phyloP scores from a whole-genome alignment of 2,888 invertebrate species.

The Scelioninae gen. 2 region DNA sequence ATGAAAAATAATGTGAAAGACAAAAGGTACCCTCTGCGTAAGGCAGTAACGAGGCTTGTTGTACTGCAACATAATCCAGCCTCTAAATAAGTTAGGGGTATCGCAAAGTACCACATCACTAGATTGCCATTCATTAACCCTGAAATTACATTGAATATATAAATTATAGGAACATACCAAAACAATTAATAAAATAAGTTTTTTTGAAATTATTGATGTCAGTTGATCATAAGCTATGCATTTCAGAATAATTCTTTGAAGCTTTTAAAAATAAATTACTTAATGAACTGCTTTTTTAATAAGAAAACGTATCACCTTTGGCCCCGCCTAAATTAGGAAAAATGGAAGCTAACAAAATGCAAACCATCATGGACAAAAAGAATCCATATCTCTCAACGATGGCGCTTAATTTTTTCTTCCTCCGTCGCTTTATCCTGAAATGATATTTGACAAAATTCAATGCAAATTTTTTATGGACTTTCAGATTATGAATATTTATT shows the following conservation, averaged over 20 bases:
- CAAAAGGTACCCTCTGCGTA: slow-evolving; percentile 68
- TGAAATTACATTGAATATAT: slow-evolving; percentile 54
- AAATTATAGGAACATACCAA: too few relatives aligned
- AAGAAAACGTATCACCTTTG: slow-evolving; percentile 62
- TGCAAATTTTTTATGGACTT: neutral
- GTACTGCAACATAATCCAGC: slow-evolving; percentile 70
- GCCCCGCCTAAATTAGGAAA: slow-evolving; percentile 70
- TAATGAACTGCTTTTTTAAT: neutral
- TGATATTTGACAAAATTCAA: slow-evolving; percentile 1
- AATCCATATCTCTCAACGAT: slow-evolving; percentile 69
- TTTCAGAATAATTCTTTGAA: neutral
- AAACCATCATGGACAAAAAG: slow-evolving; percentile 69
- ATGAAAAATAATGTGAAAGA: slow-evolving; percentile 69
- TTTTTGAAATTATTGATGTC: too few relatives aligned
- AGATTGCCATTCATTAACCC: slow-evolving; percentile 70
- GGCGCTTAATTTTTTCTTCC: slow-evolving; percentile 56
- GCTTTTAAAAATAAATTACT: neutral
- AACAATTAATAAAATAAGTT: too few relatives aligned
- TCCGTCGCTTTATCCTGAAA: slow-evolving; percentile 37
- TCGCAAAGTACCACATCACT: slow-evolving; percentile 71
- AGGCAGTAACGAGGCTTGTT: slow-evolving; percentile 67
- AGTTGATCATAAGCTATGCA: too few relatives aligned
- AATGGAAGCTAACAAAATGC: slow-evolving; percentile 71
- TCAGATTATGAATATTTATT: too few relatives aligned
- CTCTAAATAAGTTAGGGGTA: slow-evolving; percentile 72